A percentile compares a stretch with the other conserved stretches of the same genome.
phyloP scores from a whole-genome alignment of 2,113 vertebrate genomes.

The Cavia porcellus region DNA sequence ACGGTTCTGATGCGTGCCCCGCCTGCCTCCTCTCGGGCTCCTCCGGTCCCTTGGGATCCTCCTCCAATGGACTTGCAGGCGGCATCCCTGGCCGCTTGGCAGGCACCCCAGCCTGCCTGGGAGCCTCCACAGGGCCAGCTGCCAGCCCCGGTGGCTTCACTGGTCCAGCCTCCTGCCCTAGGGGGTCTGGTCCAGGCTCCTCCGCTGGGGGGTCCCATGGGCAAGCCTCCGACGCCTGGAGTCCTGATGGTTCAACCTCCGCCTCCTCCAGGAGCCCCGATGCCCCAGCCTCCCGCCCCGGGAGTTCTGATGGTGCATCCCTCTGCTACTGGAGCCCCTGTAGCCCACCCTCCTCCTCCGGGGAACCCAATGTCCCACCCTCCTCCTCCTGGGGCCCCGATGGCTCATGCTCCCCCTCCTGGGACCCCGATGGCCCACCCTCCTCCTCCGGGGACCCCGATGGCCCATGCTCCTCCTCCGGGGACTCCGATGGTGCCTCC shows the following conservation, averaged over 20 bases:
- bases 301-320: conserved; percentile 64
- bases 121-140: conserved; percentile 77
- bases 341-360: conserved; percentile 62
- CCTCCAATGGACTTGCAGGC: conserved; percentile 78
- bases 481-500: conserved; percentile 60
- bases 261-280: conserved; percentile 24
- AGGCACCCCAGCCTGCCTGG: conserved; percentile 78
- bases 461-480: conserved; percentile 54
- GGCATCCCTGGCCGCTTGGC: conserved; percentile 74
- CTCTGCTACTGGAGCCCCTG: conserved; percentile 23
- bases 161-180: conserved; percentile 62
- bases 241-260: conserved; percentile 71
- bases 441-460: conserved; percentile 60
- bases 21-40: conserved; percentile 81
- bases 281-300: conserved; percentile 69
- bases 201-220: conserved; percentile 67
- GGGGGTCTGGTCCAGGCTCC: conserved; percentile 65
- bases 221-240: conserved; percentile 66
- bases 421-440: conserved; percentile 57
- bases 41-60: conserved; percentile 82
- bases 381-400: conserved; percentile 38
- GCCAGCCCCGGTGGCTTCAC: conserved; percentile 54
- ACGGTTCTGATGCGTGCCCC: conserved; percentile 83
- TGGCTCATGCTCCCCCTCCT: conserved; percentile 51
- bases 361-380: conserved; percentile 25